phyloP scores from a whole-genome alignment of 2,888 invertebrate species.

The Erynnis tages region DNA sequence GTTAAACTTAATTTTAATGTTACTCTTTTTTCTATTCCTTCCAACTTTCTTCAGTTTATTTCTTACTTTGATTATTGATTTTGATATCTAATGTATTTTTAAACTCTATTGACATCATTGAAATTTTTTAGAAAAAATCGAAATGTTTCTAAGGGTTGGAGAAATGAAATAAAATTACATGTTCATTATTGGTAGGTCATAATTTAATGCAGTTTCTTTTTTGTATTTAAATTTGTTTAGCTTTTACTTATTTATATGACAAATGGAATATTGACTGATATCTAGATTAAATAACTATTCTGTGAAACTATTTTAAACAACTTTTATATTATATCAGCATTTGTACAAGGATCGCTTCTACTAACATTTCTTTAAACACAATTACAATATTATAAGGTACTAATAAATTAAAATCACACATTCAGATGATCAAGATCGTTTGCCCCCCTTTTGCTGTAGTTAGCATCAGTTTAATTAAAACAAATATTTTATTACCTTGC shows the following conservation, averaged over 20 bases:
- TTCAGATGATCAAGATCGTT: constrained; percentile 18
- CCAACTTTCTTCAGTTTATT: no score
- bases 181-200: constrained; percentile 79
- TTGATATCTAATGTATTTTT: no score
- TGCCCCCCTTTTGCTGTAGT: not conserved
- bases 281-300: constrained; percentile 77
- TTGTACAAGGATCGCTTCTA: constrained; percentile 66
- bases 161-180: constrained; percentile 54
- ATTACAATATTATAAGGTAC: constrained; percentile 53
- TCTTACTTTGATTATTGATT: no score
- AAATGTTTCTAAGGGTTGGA: constrained; percentile 4
- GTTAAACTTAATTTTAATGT: no score
- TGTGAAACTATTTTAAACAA: constrained; percentile 79
- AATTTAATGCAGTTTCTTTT: constrained; percentile 80
- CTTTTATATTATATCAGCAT: constrained; percentile 77
- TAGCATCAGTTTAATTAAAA: not conserved
- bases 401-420: constrained; percentile 45
- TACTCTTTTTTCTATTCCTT: no score
- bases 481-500: no score
- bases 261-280: constrained; percentile 81
- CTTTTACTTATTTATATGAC: constrained; percentile 80
- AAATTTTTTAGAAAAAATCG: no score
- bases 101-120: no score
- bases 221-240: constrained; percentile 76
- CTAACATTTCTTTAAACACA: constrained; percentile 53